These are phyloP conservation scores for Eupithecia tripunctaria DNA, from an alignment of 2,888 invertebrate species.

Conservation along the genomic window DNA sequence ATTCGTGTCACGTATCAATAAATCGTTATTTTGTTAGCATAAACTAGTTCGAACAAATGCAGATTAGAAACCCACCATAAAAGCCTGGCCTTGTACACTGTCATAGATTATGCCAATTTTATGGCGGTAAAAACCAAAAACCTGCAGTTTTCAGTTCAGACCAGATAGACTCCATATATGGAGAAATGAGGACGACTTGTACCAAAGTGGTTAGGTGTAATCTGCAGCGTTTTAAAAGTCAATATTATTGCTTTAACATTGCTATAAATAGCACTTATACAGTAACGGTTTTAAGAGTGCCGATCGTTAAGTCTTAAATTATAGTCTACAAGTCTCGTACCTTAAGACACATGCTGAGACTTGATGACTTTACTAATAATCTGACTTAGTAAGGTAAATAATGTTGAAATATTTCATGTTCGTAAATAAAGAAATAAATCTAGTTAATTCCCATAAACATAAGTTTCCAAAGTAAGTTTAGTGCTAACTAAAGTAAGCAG, in stretches of 20 bases:
- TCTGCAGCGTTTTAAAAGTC: constrained; percentile 29
- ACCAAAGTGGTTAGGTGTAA: constrained; percentile 24
- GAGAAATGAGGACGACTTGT: constrained; percentile 38
- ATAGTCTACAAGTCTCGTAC: constrained; percentile 18
- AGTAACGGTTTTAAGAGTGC: constrained; percentile 44
- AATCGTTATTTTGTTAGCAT: constrained; percentile 23
- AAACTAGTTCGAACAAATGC: constrained; percentile 40
- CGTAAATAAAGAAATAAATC: not conserved
- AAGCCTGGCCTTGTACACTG: constrained; percentile 37
- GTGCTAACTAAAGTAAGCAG: not conserved
- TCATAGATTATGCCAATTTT: constrained; percentile 43
- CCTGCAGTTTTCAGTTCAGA: constrained; percentile 40
- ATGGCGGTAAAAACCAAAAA: constrained; percentile 43
- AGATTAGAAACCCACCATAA: constrained; percentile 40
- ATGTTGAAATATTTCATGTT: too few relatives aligned
- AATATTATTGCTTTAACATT: constrained; percentile 32
- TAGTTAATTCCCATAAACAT: not conserved
- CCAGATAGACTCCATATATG: constrained; percentile 27
- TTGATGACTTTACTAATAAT: constrained; percentile 2
- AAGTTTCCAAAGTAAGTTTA: too few relatives aligned
- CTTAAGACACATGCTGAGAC: not conserved
- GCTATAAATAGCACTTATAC: constrained; percentile 38
- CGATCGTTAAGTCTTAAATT: constrained; percentile 26
- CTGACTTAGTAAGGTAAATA: not conserved
- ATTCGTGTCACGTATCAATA: constrained; percentile 16